Conservation (phyloP, 2,888 invertebrate species). For the Cyrtodaria siliqua region DNA sequence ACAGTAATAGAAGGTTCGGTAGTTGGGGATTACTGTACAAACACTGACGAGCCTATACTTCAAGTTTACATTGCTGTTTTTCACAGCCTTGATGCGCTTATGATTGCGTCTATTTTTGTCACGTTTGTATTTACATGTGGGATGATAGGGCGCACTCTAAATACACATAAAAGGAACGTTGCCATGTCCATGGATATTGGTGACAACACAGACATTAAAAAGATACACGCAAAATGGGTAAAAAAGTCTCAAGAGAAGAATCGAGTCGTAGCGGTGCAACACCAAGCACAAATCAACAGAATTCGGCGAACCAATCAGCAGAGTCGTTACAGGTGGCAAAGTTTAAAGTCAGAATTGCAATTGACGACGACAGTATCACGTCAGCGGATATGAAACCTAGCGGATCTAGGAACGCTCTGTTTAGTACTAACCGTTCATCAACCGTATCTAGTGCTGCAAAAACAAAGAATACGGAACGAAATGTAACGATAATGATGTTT, state of each 20-base stretch:
- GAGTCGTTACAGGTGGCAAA: too few species aligned
- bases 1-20: neutral
- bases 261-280: neutral
- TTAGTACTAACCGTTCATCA: too few species aligned
- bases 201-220: too few species aligned
- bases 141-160: slow-evolving; percentile 21
- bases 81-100: slow-evolving; percentile 21
- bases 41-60: slow-evolving; percentile 11
- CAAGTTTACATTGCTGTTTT: slow-evolving; percentile 3
- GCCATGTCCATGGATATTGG: too few species aligned
- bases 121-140: slow-evolving; percentile 45
- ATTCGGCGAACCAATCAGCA: too few species aligned
- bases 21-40: slow-evolving; percentile 46
- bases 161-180: slow-evolving; percentile 22
- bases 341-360: too few species aligned
- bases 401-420: too few species aligned
- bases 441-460: neutral
- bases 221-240: too few species aligned
- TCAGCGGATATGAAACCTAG: too few species aligned
- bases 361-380: too few species aligned
- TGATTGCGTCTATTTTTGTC: slow-evolving; percentile 16
- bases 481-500: slow-evolving; percentile 48
- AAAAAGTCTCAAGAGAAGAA: too few species aligned
- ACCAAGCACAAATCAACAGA: too few species aligned
- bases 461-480: slow-evolving; percentile 25